Evolutionary conservation across 2,797 vertebrate species (phyloP).

Genomic region (Sebastes flavidus): DNA sequence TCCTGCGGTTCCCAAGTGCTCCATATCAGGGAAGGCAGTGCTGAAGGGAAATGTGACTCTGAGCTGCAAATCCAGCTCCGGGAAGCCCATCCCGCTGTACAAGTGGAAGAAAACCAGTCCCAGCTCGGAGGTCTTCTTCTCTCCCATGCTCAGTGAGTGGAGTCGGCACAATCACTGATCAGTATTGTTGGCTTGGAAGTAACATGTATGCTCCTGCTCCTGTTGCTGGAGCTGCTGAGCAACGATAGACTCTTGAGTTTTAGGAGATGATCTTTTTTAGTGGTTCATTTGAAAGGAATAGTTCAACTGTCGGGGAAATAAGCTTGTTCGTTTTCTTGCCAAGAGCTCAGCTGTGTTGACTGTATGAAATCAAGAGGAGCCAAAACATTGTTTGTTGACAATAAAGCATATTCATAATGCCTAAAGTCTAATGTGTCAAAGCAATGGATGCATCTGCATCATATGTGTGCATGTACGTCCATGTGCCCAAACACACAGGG

Average conservation of each 20-base stretch:
- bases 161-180: background rate
- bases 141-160: conserved; percentile 81
- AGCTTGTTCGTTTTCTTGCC: no score
- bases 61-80: conserved; percentile 81
- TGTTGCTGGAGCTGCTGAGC: background rate
- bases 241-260: background rate
- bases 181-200: background rate
- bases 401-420: no score
- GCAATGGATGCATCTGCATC: background rate
- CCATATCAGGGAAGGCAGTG: conserved; percentile 75
- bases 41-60: conserved; percentile 86
- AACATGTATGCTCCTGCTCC: background rate
- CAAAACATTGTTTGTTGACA: no score
- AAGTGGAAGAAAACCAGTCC: conserved; percentile 84
- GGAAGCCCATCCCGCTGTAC: conserved; percentile 85
- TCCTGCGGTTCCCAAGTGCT: conserved; percentile 83
- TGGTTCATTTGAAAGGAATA: no score
- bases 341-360: no score
- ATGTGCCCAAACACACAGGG: background rate
- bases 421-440: no score
- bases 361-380: no score
- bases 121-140: conserved; percentile 74
- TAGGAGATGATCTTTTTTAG: no score
- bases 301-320: no score
- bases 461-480: background rate